Evolutionary conservation across 2,113 vertebrate species (phyloP).

Genomic region (Mobula hypostoma): DNA sequence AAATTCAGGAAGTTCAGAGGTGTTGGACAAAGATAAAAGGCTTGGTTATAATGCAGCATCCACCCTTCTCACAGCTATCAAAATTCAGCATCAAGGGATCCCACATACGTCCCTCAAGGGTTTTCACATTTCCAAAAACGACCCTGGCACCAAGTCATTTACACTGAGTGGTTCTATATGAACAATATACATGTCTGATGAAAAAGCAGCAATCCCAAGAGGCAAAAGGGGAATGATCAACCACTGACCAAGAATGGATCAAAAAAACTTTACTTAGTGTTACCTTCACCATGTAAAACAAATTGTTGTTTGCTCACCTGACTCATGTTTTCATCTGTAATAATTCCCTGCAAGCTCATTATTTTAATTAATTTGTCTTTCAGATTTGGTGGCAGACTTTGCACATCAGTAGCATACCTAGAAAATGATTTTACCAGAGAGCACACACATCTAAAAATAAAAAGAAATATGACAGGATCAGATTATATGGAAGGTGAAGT

Average conservation of each 20-base stretch:
- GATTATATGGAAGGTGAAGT: not conserved
- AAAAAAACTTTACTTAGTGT: not conserved
- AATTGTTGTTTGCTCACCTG: conserved; percentile 58
- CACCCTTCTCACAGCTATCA: not conserved
- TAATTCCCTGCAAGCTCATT: conserved; percentile 63
- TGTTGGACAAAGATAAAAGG: not conserved
- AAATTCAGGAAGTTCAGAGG: no score
- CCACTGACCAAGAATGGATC: not conserved
- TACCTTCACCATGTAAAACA: not conserved
- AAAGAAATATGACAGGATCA: not conserved
- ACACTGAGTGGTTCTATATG: not conserved
- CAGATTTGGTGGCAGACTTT: conserved; percentile 62
- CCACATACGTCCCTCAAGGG: not conserved
- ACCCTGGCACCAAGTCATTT: not conserved
- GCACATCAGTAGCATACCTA: conserved; percentile 61
- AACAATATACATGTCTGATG: not conserved
- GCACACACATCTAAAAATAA: conserved; percentile 59
- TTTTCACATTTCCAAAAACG: not conserved
- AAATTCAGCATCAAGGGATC: not conserved
- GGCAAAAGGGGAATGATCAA: not conserved
- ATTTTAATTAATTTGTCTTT: conserved; percentile 74
- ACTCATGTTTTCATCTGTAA: conserved; percentile 72
- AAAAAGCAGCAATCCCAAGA: not conserved
- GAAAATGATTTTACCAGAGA: conserved; percentile 60
- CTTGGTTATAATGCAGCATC: not conserved